phyloP scores from a whole-genome alignment of 2,113 vertebrate genomes.

The Pachyramphus minor region DNA sequence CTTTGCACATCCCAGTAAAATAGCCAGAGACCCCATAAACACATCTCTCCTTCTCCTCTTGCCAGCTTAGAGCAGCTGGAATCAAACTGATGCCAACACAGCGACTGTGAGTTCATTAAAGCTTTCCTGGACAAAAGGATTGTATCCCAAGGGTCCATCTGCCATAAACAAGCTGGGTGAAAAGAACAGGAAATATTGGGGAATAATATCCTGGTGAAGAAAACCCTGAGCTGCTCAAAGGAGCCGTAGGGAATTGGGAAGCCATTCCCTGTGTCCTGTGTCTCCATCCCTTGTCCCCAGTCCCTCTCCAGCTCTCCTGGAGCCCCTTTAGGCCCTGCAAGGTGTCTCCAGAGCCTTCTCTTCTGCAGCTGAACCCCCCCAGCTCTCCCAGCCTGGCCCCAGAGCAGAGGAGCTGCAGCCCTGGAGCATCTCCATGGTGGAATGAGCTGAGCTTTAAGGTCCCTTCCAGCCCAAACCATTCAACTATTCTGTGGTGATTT shows the following conservation, averaged over 20 bases:
- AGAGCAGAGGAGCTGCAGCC: no score
- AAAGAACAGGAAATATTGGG: neutral
- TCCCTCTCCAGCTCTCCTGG: no score
- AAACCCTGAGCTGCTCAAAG: neutral
- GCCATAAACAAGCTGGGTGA: neutral
- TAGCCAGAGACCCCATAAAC: neutral
- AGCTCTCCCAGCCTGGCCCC: no score
- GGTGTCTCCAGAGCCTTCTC: no score
- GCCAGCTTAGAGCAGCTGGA: conserved; percentile 23
- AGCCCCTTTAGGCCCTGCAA: no score
- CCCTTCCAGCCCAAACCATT: neutral
- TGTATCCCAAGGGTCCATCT: neutral
- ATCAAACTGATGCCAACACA: neutral
- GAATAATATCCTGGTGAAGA: neutral
- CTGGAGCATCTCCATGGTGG: neutral
- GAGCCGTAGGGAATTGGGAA: neutral
- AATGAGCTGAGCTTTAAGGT: accelerated
- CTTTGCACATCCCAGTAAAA: neutral
- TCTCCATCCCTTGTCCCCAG: no score
- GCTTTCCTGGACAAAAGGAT: neutral
- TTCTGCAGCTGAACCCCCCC: no score
- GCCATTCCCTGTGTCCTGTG: no score
- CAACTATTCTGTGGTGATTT: neutral
- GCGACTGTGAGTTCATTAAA: neutral
- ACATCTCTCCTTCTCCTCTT: neutral